Evolutionary conservation across 2,888 invertebrate genomes (phyloP), one percentile per base, ranked within the genome.

Genomic region (Drosophila lutescens): DNA sequence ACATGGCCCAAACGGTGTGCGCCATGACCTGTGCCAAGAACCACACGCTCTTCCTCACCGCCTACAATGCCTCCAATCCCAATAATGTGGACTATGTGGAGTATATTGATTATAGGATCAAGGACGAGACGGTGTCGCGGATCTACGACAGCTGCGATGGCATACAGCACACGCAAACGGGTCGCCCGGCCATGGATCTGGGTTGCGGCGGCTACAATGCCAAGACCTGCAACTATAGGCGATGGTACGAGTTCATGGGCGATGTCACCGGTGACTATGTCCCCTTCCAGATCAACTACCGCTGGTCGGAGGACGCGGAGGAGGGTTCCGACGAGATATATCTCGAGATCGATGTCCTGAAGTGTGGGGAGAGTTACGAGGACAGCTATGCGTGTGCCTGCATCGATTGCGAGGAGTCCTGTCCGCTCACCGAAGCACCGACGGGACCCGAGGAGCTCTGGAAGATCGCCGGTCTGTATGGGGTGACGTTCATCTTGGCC

Each of bases 101-200:
- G 44, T 91, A 92, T 76, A 90, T 95, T 9, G 90, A 94, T 71
- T 93, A 93, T 59, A 91, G 92, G 61, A 78, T 97, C 2, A 92
- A 94, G 26, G 93, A 94, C 47, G 91, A 93, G 1, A 97, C 95
- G 80, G 94, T 95, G 78, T 89, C 94, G 20, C 93, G 91, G 1
- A 93, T 95, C 1, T 98, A 94, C 90, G 93, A 96, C 34, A 97
- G 97, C 0, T 99, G 99, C 90, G 93, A 94, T 46, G 93, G 95
- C 26, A 95, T 98, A 1, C 93, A 96, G 12, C 94, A 96, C 86
- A 96, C 98, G 0, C 94, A 95, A 69, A 95, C 95, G 3, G 97
- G 97, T 10, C 92, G 94, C 55, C 94, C 95, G 7, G 97, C 96
- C 2, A 93, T 98, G 91, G 95, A 95, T 74, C 86, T 96, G n/a